phyloP scores from a whole-genome alignment of 2,113 vertebrate genomes.

The Oryzias woworae region DNA sequence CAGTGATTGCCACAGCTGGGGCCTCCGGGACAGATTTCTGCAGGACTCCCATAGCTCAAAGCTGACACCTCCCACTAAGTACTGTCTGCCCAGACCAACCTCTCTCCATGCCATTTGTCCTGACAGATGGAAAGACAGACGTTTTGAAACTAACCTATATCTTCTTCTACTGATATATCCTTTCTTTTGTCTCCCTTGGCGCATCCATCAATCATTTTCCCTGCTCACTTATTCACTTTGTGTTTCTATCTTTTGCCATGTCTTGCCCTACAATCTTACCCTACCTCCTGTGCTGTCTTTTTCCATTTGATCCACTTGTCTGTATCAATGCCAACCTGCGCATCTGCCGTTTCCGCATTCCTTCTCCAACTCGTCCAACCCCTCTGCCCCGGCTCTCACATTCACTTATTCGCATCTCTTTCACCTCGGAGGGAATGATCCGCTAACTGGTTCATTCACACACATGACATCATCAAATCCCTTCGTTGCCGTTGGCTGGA shows the following conservation, averaged over 20 bases:
- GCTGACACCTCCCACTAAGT: constrained; percentile 70
- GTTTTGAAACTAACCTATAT: constrained; percentile 61
- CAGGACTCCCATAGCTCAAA: constrained; percentile 70
- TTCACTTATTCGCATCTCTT: constrained; percentile 77
- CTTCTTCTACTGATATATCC: constrained; percentile 58
- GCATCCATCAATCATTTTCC: constrained; percentile 65
- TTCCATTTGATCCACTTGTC: constrained; percentile 22
- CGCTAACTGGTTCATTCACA: constrained; percentile 80
- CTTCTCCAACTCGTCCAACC: constrained; percentile 12
- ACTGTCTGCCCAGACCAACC: constrained; percentile 64
- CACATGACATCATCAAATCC: constrained; percentile 82
- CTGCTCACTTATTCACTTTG: constrained; percentile 40
- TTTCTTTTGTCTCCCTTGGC: constrained; percentile 52
- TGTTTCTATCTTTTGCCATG: constrained; percentile 38
- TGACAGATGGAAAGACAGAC: constrained; percentile 67
- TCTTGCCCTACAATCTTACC: constrained; percentile 14
- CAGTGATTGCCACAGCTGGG: constrained; percentile 77
- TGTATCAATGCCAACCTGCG: constrained; percentile 18
- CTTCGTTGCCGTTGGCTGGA: constrained; percentile 72
- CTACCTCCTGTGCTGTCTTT: not conserved
- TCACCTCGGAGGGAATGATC: constrained; percentile 74
- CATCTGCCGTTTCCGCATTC: constrained; percentile 26
- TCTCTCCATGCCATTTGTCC: constrained; percentile 69
- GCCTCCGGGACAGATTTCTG: constrained; percentile 71
- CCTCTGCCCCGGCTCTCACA: constrained; percentile 66